Evolutionary conservation across 2,888 invertebrate species (phyloP).

Genomic region (Chorisops tibialis): DNA sequence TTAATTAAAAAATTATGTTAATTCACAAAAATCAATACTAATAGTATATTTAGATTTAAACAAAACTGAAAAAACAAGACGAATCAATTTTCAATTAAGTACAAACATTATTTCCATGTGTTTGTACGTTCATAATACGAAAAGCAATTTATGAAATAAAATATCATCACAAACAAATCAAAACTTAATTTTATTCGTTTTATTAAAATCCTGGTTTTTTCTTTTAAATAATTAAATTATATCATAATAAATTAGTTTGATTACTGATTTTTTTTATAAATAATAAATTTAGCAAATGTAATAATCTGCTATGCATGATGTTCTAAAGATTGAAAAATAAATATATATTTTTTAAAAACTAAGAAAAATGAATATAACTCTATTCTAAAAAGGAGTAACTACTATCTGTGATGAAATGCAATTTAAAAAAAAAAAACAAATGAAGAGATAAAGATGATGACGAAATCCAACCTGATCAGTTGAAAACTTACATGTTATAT

Average conservation of each 20-base stretch:
- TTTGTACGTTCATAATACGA: slow-evolving; percentile 4
- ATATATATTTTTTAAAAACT: slow-evolving; percentile 10
- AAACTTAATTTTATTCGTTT: neutral
- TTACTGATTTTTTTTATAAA: too few species aligned
- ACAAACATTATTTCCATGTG: neutral
- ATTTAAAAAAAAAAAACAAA: slow-evolving; percentile 26
- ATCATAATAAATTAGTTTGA: neutral
- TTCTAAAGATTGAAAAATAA: neutral
- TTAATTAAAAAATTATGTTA: too few species aligned
- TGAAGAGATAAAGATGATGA: neutral
- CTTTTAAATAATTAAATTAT: neutral
- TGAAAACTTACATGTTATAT: too few species aligned
- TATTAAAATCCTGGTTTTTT: neutral
- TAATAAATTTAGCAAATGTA: too few species aligned
- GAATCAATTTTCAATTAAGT: slow-evolving; percentile 8
- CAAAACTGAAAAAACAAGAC: neutral
- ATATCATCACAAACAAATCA: slow-evolving; percentile 11
- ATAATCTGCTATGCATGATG: too few species aligned
- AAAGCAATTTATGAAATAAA: slow-evolving; percentile 16
- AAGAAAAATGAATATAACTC: slow-evolving; percentile 8
- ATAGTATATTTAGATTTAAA: neutral
- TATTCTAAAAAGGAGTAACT: slow-evolving; percentile 28
- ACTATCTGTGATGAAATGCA: slow-evolving; percentile 34
- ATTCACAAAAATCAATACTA: too few species aligned
- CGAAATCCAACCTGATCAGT: neutral